These are phyloP conservation scores for Lithodes maja DNA, from an alignment of 2,888 invertebrate species.

Conservation along the genomic window DNA sequence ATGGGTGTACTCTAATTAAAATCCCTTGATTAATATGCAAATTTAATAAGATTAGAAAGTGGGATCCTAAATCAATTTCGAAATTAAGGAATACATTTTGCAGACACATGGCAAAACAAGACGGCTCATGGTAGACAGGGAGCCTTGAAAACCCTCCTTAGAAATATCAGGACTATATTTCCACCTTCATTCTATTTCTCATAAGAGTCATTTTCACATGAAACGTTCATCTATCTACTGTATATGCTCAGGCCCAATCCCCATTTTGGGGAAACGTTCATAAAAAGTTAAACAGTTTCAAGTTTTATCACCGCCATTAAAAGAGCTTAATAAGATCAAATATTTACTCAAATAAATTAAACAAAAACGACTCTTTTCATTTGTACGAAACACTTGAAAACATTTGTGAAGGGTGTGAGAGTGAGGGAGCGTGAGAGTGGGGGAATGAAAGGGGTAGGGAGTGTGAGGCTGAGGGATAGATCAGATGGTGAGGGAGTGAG, in stretches of 20 bases:
- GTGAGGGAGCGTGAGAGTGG: too few relatives aligned
- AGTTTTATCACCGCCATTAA: background rate
- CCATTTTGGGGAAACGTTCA: too few relatives aligned
- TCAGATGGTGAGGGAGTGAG: too few relatives aligned
- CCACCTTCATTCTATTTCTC: background rate
- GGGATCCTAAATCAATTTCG: constrained; percentile 72
- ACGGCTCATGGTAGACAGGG: constrained; percentile 43
- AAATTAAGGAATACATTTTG: constrained; percentile 71
- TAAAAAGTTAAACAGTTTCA: background rate
- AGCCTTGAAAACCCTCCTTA: constrained; percentile 32
- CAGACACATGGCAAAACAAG: constrained; percentile 66
- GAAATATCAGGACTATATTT: constrained; percentile 35
- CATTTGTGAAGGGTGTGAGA: too few relatives aligned
- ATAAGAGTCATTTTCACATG: background rate
- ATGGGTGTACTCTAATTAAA: constrained; percentile 89
- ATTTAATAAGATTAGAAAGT: constrained; percentile 95
- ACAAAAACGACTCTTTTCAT: background rate
- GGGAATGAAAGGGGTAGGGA: too few relatives aligned
- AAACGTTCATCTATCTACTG: too few relatives aligned
- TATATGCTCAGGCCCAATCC: too few relatives aligned
- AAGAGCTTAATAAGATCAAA: background rate
- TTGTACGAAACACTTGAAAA: too few relatives aligned
- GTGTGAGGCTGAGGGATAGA: too few relatives aligned
- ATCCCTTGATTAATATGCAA: constrained; percentile 99
- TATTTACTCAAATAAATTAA: background rate